A percentile compares a stretch with the other conserved stretches of the same genome.
Evolutionary conservation across 1,140 invertebrate species (phyloP).

Genomic region (Lepeophtheirus salmonis): DNA sequence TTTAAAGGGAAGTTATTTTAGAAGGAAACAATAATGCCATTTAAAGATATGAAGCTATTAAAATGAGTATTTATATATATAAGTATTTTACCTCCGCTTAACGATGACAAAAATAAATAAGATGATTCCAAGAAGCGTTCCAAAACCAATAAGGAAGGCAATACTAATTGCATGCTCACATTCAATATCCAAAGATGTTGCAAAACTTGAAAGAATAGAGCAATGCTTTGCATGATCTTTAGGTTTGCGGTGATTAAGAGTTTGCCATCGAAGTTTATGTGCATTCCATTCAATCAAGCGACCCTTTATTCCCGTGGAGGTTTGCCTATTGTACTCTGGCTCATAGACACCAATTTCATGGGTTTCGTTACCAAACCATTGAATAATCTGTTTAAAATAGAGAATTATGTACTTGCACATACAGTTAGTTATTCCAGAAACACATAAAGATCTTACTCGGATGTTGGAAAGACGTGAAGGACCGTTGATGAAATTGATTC

Average conservation of each 20-base stretch:
- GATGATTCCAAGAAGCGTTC: conserved; percentile 37
- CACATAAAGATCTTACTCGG: conserved; percentile 31
- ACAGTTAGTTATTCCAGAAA: too few species aligned
- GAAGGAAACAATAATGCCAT: too few species aligned
- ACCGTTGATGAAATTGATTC: conserved; percentile 44
- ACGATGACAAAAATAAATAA: conserved; percentile 43
- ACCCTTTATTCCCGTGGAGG: not conserved
- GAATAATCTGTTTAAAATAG: conserved; percentile 3
- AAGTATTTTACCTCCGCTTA: conserved; percentile 38
- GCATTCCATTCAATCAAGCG: conserved; percentile 26
- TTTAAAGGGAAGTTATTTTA: too few species aligned
- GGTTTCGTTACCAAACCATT: conserved; percentile 27
- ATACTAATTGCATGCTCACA: conserved; percentile 53
- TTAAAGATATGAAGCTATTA: conserved; percentile 3
- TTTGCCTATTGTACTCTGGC: conserved; percentile 27
- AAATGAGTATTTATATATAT: conserved; percentile 1
- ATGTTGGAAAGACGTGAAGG: conserved; percentile 47
- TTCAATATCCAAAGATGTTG: conserved; percentile 39
- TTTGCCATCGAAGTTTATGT: conserved; percentile 42
- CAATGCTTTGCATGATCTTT: conserved; percentile 44
- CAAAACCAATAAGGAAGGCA: conserved; percentile 45
- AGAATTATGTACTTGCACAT: too few species aligned
- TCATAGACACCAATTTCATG: conserved; percentile 18
- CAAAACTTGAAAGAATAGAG: conserved; percentile 45
- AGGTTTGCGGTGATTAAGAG: conserved; percentile 35